These are phyloP conservation scores for Burhinus bistriatus DNA, from an alignment of 2,113 vertebrate genomes.

Conservation along the genomic window DNA sequence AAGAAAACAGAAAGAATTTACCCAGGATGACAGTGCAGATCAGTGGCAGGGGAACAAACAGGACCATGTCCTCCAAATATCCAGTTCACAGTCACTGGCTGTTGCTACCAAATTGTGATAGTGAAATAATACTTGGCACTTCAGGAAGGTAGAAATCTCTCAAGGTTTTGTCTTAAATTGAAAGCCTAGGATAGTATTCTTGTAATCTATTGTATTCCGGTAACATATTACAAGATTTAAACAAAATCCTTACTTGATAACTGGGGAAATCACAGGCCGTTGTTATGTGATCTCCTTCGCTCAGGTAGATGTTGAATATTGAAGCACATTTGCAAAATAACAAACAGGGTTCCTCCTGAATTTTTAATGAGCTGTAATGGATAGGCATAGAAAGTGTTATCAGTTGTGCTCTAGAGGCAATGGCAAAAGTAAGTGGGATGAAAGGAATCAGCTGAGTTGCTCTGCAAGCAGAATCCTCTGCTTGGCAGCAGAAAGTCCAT, in stretches of 20 bases:
- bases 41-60: too few relatives aligned
- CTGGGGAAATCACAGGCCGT: background rate
- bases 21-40: too few relatives aligned
- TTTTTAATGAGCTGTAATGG: background rate
- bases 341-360: background rate
- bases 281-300: background rate
- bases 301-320: background rate
- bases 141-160: background rate
- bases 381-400: background rate
- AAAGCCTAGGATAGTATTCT: background rate
- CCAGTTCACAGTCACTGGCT: background rate
- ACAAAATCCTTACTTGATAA: background rate
- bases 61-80: background rate
- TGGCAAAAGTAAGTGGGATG: background rate
- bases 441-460: background rate
- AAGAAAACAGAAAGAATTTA: background rate
- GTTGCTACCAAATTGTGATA: background rate
- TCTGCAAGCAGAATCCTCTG: background rate
- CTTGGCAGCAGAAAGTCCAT: background rate
- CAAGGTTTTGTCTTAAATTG: background rate
- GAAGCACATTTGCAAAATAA: background rate
- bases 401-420: background rate
- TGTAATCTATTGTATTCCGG: background rate
- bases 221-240: background rate
- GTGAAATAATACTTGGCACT: background rate